A percentile compares a stretch with the other conserved stretches of the same genome.
Evolutionary conservation across 2,113 vertebrate species (phyloP).

Genomic region (Eretmochelys imbricata): DNA sequence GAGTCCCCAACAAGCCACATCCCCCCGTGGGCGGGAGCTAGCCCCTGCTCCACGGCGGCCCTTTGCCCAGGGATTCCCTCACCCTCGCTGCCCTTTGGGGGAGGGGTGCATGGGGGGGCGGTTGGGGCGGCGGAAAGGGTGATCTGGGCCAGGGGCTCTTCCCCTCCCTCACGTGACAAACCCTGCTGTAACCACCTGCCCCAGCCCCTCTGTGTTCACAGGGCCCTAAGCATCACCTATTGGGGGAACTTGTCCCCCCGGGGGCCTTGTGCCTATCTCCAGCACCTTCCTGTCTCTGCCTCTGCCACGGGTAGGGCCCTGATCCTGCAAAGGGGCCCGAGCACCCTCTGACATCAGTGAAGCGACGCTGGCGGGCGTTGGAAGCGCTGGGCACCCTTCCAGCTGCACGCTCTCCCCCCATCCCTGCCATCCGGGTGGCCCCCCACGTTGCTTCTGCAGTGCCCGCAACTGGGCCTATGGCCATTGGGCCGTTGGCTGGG

Average conservation of each 20-base stretch:
- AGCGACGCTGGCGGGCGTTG: too few relatives aligned
- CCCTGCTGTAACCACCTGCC: too few relatives aligned
- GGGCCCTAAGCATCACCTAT: too few relatives aligned
- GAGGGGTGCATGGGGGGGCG: too few relatives aligned
- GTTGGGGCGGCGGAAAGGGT: background rate
- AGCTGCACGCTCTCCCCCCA: too few relatives aligned
- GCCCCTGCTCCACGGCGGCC: background rate
- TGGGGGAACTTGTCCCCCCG: background rate
- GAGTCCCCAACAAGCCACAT: fast-evolving
- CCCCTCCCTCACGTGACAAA: background rate
- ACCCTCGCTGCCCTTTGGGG: background rate
- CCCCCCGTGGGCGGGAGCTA: background rate
- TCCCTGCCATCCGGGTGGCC: too few relatives aligned
- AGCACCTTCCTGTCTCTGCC: background rate
- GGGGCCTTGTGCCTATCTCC: background rate
- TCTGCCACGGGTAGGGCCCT: background rate
- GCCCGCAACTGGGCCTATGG: too few relatives aligned
- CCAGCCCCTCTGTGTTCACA: too few relatives aligned
- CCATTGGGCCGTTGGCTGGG: background rate
- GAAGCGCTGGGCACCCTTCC: background rate
- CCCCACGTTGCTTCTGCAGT: too few relatives aligned
- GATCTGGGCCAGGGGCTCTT: background rate
- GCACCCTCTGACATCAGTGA: background rate
- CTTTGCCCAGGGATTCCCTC: background rate
- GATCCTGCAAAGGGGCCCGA: background rate